Percentiles rank a stretch among this genome's conserved stretches.
phyloP scores from a whole-genome alignment of 2,113 vertebrate genomes.

The Megalops atlanticus region DNA sequence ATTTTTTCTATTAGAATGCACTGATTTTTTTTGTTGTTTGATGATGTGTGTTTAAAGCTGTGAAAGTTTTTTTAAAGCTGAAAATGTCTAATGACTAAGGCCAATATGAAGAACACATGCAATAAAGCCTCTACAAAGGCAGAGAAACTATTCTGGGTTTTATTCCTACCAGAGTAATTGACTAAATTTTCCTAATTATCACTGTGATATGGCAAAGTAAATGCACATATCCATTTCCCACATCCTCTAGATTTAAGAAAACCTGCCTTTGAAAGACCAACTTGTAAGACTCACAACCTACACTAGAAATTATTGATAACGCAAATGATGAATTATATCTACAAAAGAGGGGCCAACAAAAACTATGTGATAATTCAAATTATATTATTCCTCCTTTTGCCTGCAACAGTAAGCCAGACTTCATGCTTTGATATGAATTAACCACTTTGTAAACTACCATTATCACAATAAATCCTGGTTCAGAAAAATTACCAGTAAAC shows the following conservation, averaged over 20 bases:
- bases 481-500: too few species aligned
- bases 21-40: background rate
- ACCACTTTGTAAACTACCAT: too few species aligned
- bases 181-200: too few species aligned
- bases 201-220: too few species aligned
- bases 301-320: background rate
- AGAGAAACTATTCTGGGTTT: background rate
- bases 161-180: background rate
- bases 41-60: background rate
- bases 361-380: too few species aligned
- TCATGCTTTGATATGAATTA: too few species aligned
- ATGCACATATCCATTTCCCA: too few species aligned
- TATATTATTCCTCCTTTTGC: too few species aligned
- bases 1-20: background rate
- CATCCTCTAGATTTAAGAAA: background rate
- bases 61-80: conserved; percentile 4
- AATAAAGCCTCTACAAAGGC: conserved; percentile 14
- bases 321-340: background rate
- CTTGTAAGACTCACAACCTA: background rate
- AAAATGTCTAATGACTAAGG: conserved; percentile 2
- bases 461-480: too few species aligned
- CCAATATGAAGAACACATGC: background rate
- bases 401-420: too few species aligned
- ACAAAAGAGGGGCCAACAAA: too few species aligned
- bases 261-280: background rate